Base-by-base conservation (phyloP, 2,888 invertebrate genomes). In the Metacarcinus magister region DNA sequence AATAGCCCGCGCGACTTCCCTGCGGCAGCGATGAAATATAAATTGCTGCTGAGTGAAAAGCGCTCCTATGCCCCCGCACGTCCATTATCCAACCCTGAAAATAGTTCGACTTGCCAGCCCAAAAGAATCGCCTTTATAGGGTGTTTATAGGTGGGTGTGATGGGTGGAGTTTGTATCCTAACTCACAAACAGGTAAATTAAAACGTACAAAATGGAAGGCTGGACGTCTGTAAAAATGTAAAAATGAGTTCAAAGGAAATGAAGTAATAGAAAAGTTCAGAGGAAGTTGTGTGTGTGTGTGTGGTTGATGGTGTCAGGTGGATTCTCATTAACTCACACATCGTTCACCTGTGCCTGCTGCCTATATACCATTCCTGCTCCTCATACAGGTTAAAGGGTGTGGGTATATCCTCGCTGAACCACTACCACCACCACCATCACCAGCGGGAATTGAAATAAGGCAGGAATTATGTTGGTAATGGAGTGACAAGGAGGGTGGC, bases 41-140 rank as follows among this genome's bases (percentile, higher is more conserved):
- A 87, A 87, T 87, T 87, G 87, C 39, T 87, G 39, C 87, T 10
- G 87, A 87, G 39, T 87, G 87, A 87, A 87, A 87, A 19, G 39
- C 16, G 87, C 87, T 10, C 87, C 87, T 39, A 39, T 19, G 32
- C 39, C 16, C 87, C 39, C 16, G 87, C 87, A 87, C 87, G 75
- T 39, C 87, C 87, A 87, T 87, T 87, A 87, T 87, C 39, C 39
- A 32, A 28, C 87, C 16, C 13, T 16, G 32, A 39, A 87, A 87
- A 87, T 16, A 39, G 32, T 39, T 87, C 39, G 87, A 75, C 87
- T 87, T 87, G 87, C 19, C 39, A 19, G 28, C 75, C 8, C 1
- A n/a, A 75, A 28, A 28, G 75, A 75, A 75, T 1, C 16, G 32
- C 87, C 16, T 87, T 87, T 32, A 39, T 10, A 39, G 32, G 87